A percentile compares a stretch with the other conserved stretches of the same genome.
phyloP scores from a whole-genome alignment of 2,113 vertebrate genomes.

The Murina feae region DNA sequence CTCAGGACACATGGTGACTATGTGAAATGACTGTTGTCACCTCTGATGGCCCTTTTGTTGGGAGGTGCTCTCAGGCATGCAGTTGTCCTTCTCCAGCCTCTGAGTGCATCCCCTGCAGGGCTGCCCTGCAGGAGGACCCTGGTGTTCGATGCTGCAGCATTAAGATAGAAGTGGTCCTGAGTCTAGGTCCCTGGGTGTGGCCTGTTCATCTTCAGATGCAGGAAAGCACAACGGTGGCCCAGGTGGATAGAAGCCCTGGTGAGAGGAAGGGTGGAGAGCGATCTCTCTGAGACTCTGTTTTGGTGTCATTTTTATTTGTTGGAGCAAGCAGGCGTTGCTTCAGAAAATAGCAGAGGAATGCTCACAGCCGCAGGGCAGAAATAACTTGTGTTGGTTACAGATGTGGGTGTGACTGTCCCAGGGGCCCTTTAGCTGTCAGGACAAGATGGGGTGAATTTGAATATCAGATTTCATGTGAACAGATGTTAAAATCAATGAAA shows the following conservation, averaged over 20 bases:
- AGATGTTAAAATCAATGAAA: conserved; percentile 57
- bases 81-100: no score
- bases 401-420: not conserved
- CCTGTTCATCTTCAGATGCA: not conserved
- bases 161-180: accelerated
- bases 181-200: accelerated
- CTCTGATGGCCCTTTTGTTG: not conserved
- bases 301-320: not conserved
- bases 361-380: not conserved
- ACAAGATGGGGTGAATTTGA: not conserved
- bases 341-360: not conserved
- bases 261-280: not conserved
- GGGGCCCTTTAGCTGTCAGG: not conserved
- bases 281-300: no score
- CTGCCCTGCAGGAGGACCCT: not conserved
- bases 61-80: not conserved
- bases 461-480: conserved; percentile 51
- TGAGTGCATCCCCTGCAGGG: not conserved
- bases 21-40: not conserved
- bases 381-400: not conserved
- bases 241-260: no score
- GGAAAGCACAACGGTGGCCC: not conserved
- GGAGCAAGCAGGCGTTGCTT: accelerated
- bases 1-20: accelerated
- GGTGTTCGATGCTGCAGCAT: accelerated